Evolutionary conservation across 1,140 invertebrate genomes (phyloP).

Genomic region (Cephus cinctus): DNA sequence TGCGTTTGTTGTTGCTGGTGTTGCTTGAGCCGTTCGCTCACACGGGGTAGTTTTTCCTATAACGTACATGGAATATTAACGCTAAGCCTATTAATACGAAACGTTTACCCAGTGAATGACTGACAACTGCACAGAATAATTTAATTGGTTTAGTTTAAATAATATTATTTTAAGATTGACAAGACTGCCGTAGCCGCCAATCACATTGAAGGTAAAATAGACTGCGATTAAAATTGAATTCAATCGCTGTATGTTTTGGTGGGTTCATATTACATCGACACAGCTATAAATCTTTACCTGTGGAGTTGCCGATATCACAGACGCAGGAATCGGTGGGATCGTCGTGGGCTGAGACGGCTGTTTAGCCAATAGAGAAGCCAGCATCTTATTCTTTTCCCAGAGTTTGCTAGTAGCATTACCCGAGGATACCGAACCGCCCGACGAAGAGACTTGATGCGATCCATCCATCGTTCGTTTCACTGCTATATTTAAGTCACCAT

Average conservation of each 20-base stretch:
- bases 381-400: constrained; percentile 83
- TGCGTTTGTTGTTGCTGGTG: constrained; percentile 31
- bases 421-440: constrained; percentile 36
- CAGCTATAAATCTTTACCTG: constrained; percentile 40
- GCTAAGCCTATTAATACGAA: neutral
- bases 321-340: constrained; percentile 65
- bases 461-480: constrained; percentile 59
- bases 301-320: constrained; percentile 66
- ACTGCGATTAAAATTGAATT: no score
- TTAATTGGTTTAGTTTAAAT: no score
- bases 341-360: constrained; percentile 71
- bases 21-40: constrained; percentile 43
- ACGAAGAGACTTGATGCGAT: constrained; percentile 56
- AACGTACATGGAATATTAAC: constrained; percentile 11
- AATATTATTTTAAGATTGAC: neutral
- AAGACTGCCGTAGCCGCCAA: neutral
- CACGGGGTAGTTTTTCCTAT: constrained; percentile 59
- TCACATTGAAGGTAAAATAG: no score
- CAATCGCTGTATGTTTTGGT: no score
- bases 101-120: neutral
- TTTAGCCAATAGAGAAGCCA: constrained; percentile 79
- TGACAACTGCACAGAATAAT: neutral
- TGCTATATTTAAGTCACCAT: constrained; percentile 61
- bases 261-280: no score
- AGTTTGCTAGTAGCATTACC: constrained; percentile 64